Conservation (phyloP, 2,888 invertebrate genomes). For the Doris montereyensis region DNA sequence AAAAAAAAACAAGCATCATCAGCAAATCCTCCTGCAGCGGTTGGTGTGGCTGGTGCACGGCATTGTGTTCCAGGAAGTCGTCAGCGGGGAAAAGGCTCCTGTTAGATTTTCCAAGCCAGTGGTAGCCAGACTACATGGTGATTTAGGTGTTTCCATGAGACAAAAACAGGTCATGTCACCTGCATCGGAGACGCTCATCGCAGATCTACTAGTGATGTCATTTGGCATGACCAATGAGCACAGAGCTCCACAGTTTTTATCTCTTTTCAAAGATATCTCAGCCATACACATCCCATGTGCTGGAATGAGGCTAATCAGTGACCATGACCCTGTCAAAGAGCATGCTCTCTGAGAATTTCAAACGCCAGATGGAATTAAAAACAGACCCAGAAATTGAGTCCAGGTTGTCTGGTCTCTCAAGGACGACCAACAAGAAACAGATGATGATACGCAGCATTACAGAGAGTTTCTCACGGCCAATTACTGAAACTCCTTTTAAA, state of each 20-base stretch:
- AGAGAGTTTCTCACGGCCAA: too few species aligned
- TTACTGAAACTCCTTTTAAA: too few species aligned
- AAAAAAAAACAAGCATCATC: background rate
- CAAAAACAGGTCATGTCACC: slow-evolving; percentile 41
- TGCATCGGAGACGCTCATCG: slow-evolving; percentile 47
- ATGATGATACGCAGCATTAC: too few species aligned
- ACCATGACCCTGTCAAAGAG: too few species aligned
- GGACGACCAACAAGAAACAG: too few species aligned
- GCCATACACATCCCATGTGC: slow-evolving; percentile 23
- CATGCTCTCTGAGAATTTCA: too few species aligned
- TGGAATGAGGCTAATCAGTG: slow-evolving; percentile 2
- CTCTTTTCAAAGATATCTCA: slow-evolving; percentile 47
- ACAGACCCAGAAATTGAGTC: too few species aligned
- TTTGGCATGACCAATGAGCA: slow-evolving; percentile 50
- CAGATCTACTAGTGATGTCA: slow-evolving; percentile 47
- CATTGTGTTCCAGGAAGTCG: slow-evolving; percentile 24
- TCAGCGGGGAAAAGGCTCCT: slow-evolving; percentile 27
- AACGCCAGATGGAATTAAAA: too few species aligned
- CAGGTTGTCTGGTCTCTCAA: too few species aligned
- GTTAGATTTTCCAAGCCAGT: slow-evolving; percentile 16
- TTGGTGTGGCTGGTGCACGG: slow-evolving; percentile 29
- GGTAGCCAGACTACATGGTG: too few species aligned
- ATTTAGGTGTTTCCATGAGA: too few species aligned
- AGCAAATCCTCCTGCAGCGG: slow-evolving; percentile 28
- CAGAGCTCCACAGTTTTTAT: slow-evolving; percentile 44